A percentile compares a stretch with the other conserved stretches of the same genome.
These are phyloP conservation scores for Villa cingulata DNA, from an alignment of 2,888 invertebrate genomes.

Conservation along the genomic window DNA sequence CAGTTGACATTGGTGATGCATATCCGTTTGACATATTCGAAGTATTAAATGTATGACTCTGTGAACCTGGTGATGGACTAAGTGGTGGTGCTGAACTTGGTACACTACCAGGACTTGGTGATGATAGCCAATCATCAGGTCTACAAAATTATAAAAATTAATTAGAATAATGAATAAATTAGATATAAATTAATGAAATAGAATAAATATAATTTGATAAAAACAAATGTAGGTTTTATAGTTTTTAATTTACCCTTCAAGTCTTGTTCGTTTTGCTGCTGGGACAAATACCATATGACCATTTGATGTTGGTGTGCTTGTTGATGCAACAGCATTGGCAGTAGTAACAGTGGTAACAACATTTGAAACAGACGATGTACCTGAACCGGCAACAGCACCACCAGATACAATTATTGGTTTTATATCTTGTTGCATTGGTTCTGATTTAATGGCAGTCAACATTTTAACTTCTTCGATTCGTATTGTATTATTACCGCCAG, in stretches of 20 bases:
- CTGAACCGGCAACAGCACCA: slow-evolving; percentile 15
- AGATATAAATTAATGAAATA: not conserved
- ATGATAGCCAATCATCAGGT: slow-evolving; percentile 48
- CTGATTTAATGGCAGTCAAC: slow-evolving; percentile 32
- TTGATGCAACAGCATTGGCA: slow-evolving; percentile 12
- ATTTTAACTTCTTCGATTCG: slow-evolving; percentile 28
- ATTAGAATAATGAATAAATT: not conserved
- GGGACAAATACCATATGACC: slow-evolving; percentile 32
- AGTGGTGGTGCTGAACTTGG: slow-evolving; percentile 46
- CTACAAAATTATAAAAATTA: slow-evolving; percentile 16
- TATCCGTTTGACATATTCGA: slow-evolving; percentile 51
- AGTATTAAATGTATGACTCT: slow-evolving; percentile 32
- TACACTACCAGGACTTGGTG: slow-evolving; percentile 44
- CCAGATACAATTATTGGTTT: slow-evolving; percentile 15
- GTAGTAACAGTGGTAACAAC: slow-evolving; percentile 7
- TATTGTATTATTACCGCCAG: slow-evolving; percentile 12
- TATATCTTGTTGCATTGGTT: slow-evolving; percentile 30
- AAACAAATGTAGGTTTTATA: not conserved
- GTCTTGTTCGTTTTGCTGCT: slow-evolving; percentile 41
- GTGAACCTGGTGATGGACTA: slow-evolving; percentile 54
- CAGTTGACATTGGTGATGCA: slow-evolving; percentile 72
- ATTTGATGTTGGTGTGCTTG: slow-evolving; percentile 31
- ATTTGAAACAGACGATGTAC: slow-evolving; percentile 29
- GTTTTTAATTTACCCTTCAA: slow-evolving; percentile 33
- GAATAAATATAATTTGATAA: not conserved